phyloP scores from a whole-genome alignment of 2,888 invertebrate species.

The Cheilosia variabilis region DNA sequence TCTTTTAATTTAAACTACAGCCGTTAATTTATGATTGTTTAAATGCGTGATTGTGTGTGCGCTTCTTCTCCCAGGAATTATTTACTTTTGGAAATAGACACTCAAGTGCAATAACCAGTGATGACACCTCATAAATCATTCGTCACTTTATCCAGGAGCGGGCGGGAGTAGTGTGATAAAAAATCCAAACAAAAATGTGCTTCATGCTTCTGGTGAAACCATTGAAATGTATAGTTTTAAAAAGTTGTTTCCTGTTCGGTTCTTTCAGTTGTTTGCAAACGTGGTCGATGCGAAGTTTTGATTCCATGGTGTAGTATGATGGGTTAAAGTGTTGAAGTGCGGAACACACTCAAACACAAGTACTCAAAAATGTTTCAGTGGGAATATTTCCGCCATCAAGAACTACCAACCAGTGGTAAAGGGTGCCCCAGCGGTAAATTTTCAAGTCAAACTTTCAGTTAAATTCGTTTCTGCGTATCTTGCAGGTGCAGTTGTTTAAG shows the following conservation, averaged over 20 bases:
- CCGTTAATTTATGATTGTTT: slow-evolving; percentile 66
- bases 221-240: slow-evolving; percentile 34
- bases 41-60: slow-evolving; percentile 21
- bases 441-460: no score
- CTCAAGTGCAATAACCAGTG: slow-evolving; percentile 73
- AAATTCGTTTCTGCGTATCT: not conserved
- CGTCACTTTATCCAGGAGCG: slow-evolving; percentile 46
- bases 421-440: no score
- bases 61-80: slow-evolving; percentile 47
- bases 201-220: slow-evolving; percentile 48
- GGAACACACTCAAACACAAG: no score
- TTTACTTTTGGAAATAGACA: slow-evolving; percentile 68
- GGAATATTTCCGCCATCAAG: no score
- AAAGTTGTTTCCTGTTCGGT: slow-evolving; percentile 9
- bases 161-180: slow-evolving; percentile 47
- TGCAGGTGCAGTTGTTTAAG: slow-evolving; percentile 15
- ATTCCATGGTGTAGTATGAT: no score
- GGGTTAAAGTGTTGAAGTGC: no score
- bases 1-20: slow-evolving; percentile 74
- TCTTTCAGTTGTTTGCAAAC: slow-evolving; percentile 11
- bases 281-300: no score
- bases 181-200: slow-evolving; percentile 29
- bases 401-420: no score
- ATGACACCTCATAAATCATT: slow-evolving; percentile 75
- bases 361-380: no score